Conservation (phyloP, 2,797 vertebrate genomes). For the Sebastes matsubarae region DNA sequence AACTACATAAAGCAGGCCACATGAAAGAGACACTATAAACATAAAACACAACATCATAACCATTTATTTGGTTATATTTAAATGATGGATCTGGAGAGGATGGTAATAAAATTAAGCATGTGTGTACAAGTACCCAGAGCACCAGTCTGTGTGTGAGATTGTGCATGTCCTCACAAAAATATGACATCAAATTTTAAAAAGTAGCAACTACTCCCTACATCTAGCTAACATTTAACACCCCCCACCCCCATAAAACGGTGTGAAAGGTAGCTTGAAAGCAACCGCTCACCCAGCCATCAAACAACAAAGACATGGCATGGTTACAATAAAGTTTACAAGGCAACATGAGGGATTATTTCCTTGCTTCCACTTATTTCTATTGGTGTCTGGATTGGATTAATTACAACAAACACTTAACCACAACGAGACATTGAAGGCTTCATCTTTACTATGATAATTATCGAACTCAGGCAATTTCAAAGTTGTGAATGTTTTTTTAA, state of each 20-base stretch:
- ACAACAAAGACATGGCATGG: not conserved
- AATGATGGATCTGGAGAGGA: constrained; percentile 1
- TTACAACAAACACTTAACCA: not conserved
- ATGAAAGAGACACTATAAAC: constrained; percentile 31
- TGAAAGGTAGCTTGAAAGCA: not conserved
- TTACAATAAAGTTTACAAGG: constrained; percentile 17
- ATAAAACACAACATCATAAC: constrained; percentile 18
- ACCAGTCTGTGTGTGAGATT: not conserved
- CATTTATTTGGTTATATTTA: constrained; percentile 18
- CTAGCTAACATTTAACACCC: not conserved
- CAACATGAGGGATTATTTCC: not conserved
- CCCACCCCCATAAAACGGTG: not conserved
- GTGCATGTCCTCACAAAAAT: not conserved
- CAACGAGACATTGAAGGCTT: not conserved
- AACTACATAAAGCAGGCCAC: constrained; percentile 51
- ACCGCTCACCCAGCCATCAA: not conserved
- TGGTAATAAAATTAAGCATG: constrained; percentile 21
- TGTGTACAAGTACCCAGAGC: not conserved
- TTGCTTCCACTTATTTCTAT: not conserved
- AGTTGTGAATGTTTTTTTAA: not conserved
- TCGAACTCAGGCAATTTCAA: not conserved
- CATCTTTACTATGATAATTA: not conserved
- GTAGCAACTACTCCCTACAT: not conserved
- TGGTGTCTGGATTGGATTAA: constrained; percentile 10
- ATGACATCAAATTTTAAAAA: not conserved